Percentiles rank a stretch among this genome's conserved stretches.
phyloP scores from a whole-genome alignment of 2,113 vertebrate genomes.

The Callionymus lyra region DNA sequence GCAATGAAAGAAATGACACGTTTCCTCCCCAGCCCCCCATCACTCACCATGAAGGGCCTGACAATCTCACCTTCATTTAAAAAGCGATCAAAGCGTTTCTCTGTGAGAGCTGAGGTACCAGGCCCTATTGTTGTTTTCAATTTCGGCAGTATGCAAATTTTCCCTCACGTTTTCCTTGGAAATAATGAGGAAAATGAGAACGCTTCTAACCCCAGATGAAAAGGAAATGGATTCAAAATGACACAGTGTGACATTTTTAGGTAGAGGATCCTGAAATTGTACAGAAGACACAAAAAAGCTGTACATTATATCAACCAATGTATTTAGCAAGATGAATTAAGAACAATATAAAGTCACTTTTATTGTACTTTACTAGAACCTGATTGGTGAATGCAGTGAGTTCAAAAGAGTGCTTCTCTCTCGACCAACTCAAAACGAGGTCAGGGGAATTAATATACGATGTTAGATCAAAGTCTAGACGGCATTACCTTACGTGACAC shows the following conservation, averaged over 20 bases:
- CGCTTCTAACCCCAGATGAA: constrained; percentile 48
- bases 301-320: constrained; percentile 3
- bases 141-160: constrained; percentile 54
- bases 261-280: constrained; percentile 9
- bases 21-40: constrained; percentile 8
- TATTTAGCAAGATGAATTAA: too few species aligned
- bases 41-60: constrained; percentile 29
- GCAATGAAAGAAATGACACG: too few species aligned
- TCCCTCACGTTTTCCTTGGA: constrained; percentile 32
- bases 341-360: too few species aligned
- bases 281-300: constrained; percentile 7
- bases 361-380: too few species aligned
- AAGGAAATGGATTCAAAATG: constrained; percentile 43
- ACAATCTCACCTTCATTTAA: constrained; percentile 27
- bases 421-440: too few species aligned
- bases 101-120: constrained; percentile 28
- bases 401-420: too few species aligned
- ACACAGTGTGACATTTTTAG: constrained; percentile 15
- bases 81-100: constrained; percentile 42
- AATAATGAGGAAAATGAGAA: constrained; percentile 57
- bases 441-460: too few species aligned
- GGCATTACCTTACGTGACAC: too few species aligned
- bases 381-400: too few species aligned
- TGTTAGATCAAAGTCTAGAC: too few species aligned
- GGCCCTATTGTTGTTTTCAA: constrained; percentile 50